These are phyloP conservation scores for Frankliniella fusca DNA, from an alignment of 2,888 invertebrate genomes.

Conservation along the genomic window DNA sequence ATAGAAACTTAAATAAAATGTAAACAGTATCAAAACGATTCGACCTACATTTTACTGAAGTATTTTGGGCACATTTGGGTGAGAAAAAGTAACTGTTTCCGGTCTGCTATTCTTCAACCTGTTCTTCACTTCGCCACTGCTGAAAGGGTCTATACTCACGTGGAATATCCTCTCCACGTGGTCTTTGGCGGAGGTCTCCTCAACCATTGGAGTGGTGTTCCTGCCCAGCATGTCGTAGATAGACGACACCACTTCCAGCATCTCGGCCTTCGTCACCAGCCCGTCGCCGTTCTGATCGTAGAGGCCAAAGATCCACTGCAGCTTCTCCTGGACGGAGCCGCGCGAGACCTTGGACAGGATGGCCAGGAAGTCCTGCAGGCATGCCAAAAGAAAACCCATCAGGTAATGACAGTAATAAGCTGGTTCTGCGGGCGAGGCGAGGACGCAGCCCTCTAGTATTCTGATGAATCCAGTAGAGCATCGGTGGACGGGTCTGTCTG, in stretches of 20 bases:
- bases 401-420: neutral
- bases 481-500: slow-evolving; percentile 5
- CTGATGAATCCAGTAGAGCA: too few relatives aligned
- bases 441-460: too few relatives aligned
- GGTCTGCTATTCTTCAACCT: too few relatives aligned
- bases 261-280: slow-evolving; percentile 75
- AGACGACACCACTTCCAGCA: slow-evolving; percentile 75
- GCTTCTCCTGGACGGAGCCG: slow-evolving; percentile 77
- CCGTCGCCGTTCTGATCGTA: slow-evolving; percentile 87
- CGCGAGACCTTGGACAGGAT: slow-evolving; percentile 79
- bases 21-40: too few relatives aligned
- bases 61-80: too few relatives aligned
- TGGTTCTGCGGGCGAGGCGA: too few relatives aligned
- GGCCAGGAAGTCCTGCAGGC: slow-evolving; percentile 72
- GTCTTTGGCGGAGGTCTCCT: slow-evolving; percentile 68
- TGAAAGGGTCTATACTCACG: too few relatives aligned
- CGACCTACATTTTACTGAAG: too few relatives aligned
- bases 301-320: slow-evolving; percentile 82
- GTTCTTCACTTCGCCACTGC: too few relatives aligned
- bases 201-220: slow-evolving; percentile 68
- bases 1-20: too few relatives aligned
- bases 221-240: slow-evolving; percentile 84
- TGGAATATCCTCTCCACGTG: slow-evolving; percentile 84
- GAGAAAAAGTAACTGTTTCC: too few relatives aligned
- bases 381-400: slow-evolving; percentile 29